Evolutionary conservation across 2,113 vertebrate species (phyloP).

Genomic region (Ammodytes dubius): DNA sequence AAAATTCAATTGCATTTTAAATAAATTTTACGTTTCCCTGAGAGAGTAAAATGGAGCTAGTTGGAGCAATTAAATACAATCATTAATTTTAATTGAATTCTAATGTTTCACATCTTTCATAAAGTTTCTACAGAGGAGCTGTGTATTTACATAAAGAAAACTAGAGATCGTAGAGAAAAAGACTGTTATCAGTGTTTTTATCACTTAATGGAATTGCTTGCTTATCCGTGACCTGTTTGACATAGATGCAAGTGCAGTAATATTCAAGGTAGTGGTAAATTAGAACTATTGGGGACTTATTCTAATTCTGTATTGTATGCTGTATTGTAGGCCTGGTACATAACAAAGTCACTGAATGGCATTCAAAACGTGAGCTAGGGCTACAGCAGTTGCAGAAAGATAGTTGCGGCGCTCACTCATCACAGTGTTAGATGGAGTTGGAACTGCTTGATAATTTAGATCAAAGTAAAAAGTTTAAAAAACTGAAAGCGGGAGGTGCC

Average conservation of each 20-base stretch:
- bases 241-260: background rate
- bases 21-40: background rate
- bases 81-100: background rate
- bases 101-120: background rate
- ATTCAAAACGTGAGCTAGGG: conserved; percentile 10
- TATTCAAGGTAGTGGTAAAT: background rate
- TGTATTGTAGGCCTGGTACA: background rate
- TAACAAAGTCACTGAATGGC: background rate
- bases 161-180: background rate
- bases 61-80: background rate
- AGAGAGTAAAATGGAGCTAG: background rate
- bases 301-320: conserved; percentile 8
- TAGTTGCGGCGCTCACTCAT: conserved; percentile 16
- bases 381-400: conserved; percentile 13
- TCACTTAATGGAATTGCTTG: background rate
- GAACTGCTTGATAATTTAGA: conserved; percentile 51
- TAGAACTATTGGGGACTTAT: background rate
- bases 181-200: background rate
- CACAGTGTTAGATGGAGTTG: conserved; percentile 33
- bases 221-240: background rate
- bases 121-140: background rate
- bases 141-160: background rate
- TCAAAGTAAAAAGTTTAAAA: conserved; percentile 55
- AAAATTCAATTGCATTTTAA: background rate
- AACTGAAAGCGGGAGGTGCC: conserved; percentile 37